Percentiles rank a stretch among this genome's conserved stretches.
These are phyloP conservation scores for Sialia sialis DNA, from an alignment of 2,113 vertebrate genomes.

Conservation along the genomic window DNA sequence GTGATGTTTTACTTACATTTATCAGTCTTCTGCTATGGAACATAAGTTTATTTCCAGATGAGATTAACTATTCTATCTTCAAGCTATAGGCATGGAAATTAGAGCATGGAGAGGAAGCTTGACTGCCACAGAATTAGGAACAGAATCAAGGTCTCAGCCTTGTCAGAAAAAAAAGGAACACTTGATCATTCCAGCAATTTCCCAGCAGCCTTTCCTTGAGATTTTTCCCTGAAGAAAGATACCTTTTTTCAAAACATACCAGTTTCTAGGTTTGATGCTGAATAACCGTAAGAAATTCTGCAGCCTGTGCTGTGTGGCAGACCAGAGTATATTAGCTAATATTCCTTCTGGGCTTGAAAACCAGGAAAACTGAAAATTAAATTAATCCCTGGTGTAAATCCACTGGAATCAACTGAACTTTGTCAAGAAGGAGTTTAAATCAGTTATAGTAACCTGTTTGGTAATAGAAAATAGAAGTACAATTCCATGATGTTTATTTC, in stretches of 20 bases:
- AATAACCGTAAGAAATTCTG: background rate
- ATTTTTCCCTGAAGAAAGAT: background rate
- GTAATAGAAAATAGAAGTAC: background rate
- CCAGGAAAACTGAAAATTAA: background rate
- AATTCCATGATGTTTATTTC: background rate
- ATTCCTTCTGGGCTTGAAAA: background rate
- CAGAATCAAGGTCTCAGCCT: background rate
- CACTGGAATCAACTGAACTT: background rate
- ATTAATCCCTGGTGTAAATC: background rate
- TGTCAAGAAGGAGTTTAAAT: background rate
- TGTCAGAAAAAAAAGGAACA: background rate
- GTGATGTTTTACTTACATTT: background rate
- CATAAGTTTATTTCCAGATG: background rate
- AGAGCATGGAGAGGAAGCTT: background rate
- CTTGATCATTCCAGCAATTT: background rate
- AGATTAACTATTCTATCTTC: background rate
- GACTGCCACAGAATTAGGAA: background rate
- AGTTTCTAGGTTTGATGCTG: background rate
- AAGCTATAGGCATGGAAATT: background rate
- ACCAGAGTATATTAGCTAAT: background rate
- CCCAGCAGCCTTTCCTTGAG: background rate
- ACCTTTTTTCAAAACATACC: background rate
- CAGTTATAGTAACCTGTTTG: background rate
- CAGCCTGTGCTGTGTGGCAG: background rate
- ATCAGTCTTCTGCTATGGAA: background rate